A percentile compares a stretch with the other conserved stretches of the same genome.
phyloP scores from a whole-genome alignment of 2,888 invertebrate genomes.

The Toxonevra muliebris region DNA sequence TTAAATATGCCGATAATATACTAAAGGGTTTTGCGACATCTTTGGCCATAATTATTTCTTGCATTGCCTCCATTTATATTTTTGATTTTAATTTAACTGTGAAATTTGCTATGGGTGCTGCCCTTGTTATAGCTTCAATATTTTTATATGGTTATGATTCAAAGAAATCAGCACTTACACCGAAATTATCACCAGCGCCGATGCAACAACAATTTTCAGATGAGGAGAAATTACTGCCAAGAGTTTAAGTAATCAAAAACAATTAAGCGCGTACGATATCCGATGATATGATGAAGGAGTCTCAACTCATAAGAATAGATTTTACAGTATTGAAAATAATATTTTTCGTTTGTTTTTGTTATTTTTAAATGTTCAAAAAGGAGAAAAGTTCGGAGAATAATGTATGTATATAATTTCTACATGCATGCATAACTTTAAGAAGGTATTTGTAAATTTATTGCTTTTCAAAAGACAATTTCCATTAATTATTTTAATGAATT shows the following conservation, averaged over 20 bases:
- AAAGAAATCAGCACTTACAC: slow-evolving; percentile 47
- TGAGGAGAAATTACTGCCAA: slow-evolving; percentile 56
- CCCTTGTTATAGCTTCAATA: slow-evolving; percentile 91
- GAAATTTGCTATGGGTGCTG: slow-evolving; percentile 87
- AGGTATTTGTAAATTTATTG: too few relatives aligned
- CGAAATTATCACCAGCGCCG: slow-evolving; percentile 20
- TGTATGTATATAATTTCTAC: too few relatives aligned
- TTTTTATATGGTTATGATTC: slow-evolving; percentile 91
- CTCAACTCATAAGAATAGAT: background rate
- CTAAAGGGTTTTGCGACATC: slow-evolving; percentile 98
- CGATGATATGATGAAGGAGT: background rate
- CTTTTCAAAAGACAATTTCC: too few relatives aligned
- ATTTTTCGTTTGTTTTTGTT: too few relatives aligned
- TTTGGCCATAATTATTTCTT: slow-evolving; percentile 94
- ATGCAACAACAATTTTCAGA: slow-evolving; percentile 39
- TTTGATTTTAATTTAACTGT: slow-evolving; percentile 87
- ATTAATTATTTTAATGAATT: too few relatives aligned
- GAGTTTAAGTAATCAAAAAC: slow-evolving; percentile 39
- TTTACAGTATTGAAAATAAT: slow-evolving; percentile 5
- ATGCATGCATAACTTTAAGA: too few relatives aligned
- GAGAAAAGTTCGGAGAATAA: too few relatives aligned
- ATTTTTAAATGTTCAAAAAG: background rate
- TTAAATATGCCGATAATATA: slow-evolving; percentile 99
- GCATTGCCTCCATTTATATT: slow-evolving; percentile 90
- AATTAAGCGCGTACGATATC: too few relatives aligned